These are phyloP conservation scores for Montipora cactus DNA, from an alignment of 64 coral and sea anemone genomes.

Conservation along the genomic window DNA sequence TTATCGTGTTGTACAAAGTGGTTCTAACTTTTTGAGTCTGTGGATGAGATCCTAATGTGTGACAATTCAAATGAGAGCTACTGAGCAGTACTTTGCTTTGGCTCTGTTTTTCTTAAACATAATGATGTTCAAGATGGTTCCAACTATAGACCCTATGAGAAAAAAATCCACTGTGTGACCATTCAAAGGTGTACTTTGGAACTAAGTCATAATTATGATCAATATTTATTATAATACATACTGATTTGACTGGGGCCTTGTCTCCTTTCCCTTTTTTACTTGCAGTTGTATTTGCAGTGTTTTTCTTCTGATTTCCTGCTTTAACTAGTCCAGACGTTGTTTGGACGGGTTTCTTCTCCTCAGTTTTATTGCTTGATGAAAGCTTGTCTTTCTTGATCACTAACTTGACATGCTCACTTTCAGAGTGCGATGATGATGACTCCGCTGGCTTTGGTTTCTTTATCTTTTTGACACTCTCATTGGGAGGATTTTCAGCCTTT, in stretches of 20 bases:
- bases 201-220: too few species aligned
- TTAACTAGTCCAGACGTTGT: constrained; percentile 21
- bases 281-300: neutral
- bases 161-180: too few species aligned
- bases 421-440: neutral
- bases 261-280: constrained; percentile 29
- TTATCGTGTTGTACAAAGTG: neutral
- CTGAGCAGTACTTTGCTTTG: too few species aligned
- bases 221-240: too few species aligned
- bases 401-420: constrained; percentile 66
- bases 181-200: too few species aligned
- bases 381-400: constrained; percentile 74
- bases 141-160: too few species aligned
- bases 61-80: too few species aligned
- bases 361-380: neutral
- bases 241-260: constrained; percentile 5
- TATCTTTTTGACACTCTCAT: constrained; percentile 43
- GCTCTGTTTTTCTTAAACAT: too few species aligned
- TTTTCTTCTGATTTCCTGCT: neutral
- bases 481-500: neutral
- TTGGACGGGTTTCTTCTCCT: neutral
- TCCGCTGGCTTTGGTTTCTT: constrained; percentile 8
- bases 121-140: too few species aligned
- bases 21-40: neutral
- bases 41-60: too few species aligned